Evolutionary conservation across 2,797 vertebrate species (phyloP).

Genomic region (Rhyacichthys aspro): DNA sequence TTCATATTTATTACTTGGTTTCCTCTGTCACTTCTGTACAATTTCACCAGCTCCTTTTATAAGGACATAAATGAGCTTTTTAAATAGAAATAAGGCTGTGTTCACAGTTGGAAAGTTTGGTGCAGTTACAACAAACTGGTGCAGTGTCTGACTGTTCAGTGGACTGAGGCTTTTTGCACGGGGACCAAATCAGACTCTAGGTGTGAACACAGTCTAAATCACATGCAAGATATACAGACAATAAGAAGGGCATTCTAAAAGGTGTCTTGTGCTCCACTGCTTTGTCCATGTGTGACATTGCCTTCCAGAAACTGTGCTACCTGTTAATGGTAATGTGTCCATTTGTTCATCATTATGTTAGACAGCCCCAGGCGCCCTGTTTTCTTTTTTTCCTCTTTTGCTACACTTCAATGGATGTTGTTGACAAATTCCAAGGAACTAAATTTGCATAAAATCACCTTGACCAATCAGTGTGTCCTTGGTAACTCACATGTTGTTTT

Average conservation of each 20-base stretch:
- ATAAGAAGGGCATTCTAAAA: slow-evolving; percentile 9
- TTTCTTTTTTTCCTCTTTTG: slow-evolving; percentile 6
- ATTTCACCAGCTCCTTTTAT: neutral
- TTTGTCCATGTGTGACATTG: slow-evolving; percentile 14
- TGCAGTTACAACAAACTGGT: no score
- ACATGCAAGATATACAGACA: slow-evolving; percentile 1
- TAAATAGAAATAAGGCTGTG: neutral
- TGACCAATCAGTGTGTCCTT: slow-evolving; percentile 69
- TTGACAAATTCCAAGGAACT: slow-evolving; percentile 64
- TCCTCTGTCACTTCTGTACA: neutral
- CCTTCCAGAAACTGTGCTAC: slow-evolving; percentile 15
- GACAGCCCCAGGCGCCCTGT: slow-evolving; percentile 18
- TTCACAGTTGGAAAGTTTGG: neutral
- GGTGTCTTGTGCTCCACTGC: slow-evolving; percentile 9
- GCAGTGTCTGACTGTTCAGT: no score
- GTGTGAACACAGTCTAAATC: neutral
- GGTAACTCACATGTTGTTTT: slow-evolving; percentile 58
- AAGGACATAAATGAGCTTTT: neutral
- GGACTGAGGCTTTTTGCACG: no score
- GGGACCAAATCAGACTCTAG: no score
- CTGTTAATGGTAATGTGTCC: slow-evolving; percentile 43
- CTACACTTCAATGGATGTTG: slow-evolving; percentile 38
- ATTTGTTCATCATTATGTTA: slow-evolving; percentile 56
- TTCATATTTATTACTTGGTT: slow-evolving; percentile 9
- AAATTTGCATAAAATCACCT: slow-evolving; percentile 69